Conservation (phyloP, 2,888 invertebrate genomes). For the Phaonia tiefii region DNA sequence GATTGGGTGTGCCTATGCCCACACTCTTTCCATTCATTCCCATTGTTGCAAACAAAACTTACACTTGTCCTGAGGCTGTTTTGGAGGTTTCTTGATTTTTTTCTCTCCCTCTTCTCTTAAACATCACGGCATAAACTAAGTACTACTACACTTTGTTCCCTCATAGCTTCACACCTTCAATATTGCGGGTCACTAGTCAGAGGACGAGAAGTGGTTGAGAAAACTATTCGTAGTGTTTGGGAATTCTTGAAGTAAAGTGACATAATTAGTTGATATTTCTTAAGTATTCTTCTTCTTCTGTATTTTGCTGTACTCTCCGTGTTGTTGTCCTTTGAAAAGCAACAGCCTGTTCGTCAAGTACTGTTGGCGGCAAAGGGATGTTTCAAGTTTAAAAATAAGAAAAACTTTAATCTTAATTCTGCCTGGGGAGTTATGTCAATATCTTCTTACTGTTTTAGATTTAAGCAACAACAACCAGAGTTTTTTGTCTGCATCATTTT, state of each 20-base stretch:
- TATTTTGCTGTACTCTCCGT: slow-evolving; percentile 14
- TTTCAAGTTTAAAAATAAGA: neutral
- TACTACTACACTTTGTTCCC: slow-evolving; percentile 10
- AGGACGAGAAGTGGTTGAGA: neutral
- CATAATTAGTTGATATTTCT: slow-evolving; percentile 50
- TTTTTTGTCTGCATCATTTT: neutral
- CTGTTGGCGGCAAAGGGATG: neutral
- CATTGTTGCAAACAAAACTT: slow-evolving; percentile 30
- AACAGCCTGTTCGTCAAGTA: slow-evolving; percentile 35
- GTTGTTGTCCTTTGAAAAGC: slow-evolving; percentile 37
- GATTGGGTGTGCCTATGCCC: slow-evolving; percentile 12
- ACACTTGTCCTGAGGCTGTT: slow-evolving; percentile 48
- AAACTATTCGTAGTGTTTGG: slow-evolving; percentile 32
- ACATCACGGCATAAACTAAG: neutral
- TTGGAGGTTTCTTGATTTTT: slow-evolving; percentile 23
- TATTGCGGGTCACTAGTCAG: neutral
- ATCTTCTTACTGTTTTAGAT: slow-evolving; percentile 29
- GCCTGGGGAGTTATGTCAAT: slow-evolving; percentile 46
- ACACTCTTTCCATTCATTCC: neutral
- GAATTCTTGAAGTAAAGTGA: slow-evolving; percentile 34
- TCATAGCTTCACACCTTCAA: slow-evolving; percentile 33
- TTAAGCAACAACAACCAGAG: slow-evolving; percentile 20
- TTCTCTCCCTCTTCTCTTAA: neutral
- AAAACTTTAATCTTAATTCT: slow-evolving; percentile 30
- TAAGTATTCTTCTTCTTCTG: neutral